Conservation (phyloP, 2,797 vertebrate species). For the Malurus splendens region DNA sequence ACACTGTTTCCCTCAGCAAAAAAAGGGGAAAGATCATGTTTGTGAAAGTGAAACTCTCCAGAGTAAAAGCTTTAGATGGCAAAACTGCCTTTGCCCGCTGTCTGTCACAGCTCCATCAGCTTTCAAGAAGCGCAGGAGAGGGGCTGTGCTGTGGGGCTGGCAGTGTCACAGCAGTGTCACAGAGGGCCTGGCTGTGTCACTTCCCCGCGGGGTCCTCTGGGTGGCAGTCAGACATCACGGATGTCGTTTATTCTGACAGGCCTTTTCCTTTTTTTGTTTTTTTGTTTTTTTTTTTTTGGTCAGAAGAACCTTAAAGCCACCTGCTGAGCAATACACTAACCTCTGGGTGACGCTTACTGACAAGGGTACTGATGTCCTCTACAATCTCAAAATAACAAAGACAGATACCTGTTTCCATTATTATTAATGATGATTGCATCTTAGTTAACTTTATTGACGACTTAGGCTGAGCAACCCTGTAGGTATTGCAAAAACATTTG, state of each 20-base stretch:
- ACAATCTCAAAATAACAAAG: neutral
- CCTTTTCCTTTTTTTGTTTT: neutral
- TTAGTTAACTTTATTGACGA: neutral
- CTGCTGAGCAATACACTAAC: neutral
- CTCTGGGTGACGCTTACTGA: neutral
- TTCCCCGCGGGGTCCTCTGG: neutral
- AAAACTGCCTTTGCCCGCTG: neutral
- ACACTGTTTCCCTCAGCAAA: neutral
- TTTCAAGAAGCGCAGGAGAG: neutral
- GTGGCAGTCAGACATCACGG: neutral
- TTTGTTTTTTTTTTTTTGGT: rapidly evolving
- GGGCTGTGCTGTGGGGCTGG: neutral
- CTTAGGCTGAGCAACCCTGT: neutral
- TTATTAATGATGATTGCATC: neutral
- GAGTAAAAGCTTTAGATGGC: neutral
- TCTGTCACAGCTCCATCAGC: rapidly evolving
- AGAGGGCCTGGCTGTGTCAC: neutral
- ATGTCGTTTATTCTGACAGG: rapidly evolving
- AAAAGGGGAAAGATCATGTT: neutral
- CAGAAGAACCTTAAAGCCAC: neutral
- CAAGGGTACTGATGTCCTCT: neutral
- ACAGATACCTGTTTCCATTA: neutral
- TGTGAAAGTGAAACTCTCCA: neutral
- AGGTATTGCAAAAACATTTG: neutral
- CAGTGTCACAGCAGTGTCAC: neutral